Evolutionary conservation across 2,797 vertebrate genomes (phyloP), one percentile per base, ranked within the genome.

Genomic region (Argyrosomus regius): DNA sequence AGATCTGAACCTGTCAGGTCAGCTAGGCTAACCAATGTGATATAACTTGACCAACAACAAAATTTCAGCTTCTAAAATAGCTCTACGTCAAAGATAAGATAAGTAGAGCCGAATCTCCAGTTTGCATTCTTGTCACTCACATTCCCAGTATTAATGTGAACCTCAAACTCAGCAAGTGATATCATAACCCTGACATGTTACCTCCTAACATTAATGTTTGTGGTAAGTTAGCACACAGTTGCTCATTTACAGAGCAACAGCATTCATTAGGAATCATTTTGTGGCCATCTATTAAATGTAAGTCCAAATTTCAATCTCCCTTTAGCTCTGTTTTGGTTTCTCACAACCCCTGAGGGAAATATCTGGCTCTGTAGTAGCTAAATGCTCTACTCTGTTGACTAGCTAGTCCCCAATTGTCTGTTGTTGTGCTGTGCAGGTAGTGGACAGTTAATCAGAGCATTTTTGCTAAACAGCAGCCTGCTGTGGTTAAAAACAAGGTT

Each of bases 1-100:
- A 39, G 46, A 35, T 62, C 49, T 76, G 31, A 73, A 61, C 22
- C 4, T 39, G 35, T 70, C 48, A 64, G 22, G 49, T 58, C 35
- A 39, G 8, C 35, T 17, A 52, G 35, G 43, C 11, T 45, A 59
- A 70, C 24, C 13, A 48, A 13, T 31, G n/a, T 48, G 4, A 3
- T 17, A 61, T 24, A 59, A 53, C n/a, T 46, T 12, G 3, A 53
- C 61, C 18, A 43, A 13, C 5, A 45, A 35, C 11, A 54, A 1
- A 59, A n/a, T 22, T 62, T 49, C 46, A 73, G 20, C 24, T 17
- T 46, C 31, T 20, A 35, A 5, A 58, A 10, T 18, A 45, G 43
- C 22, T 53, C 24, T 46, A 20, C 35, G 2, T 58, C n/a, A 31
- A 26, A 56, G 3, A 43, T 22, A 1, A 56, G 26, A 1, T 52